A percentile compares a stretch with the other conserved stretches of the same genome.
These are phyloP conservation scores for Ophion slaviceki DNA, from an alignment of 2,888 invertebrate genomes.

Conservation along the genomic window DNA sequence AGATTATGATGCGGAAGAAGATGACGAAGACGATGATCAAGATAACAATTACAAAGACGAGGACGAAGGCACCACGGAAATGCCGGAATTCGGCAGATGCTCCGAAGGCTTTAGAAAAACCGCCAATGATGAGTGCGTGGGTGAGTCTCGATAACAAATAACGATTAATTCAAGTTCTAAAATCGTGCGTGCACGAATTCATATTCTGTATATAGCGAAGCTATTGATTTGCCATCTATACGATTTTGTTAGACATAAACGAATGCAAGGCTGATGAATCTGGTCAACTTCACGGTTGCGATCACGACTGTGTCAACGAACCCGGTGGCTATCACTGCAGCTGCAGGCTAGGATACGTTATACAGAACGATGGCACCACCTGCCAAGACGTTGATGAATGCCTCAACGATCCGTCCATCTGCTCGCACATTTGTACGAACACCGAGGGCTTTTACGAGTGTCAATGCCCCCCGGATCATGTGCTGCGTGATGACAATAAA, in stretches of 20 bases:
- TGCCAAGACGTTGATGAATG: slow-evolving; percentile 82
- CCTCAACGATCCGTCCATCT: slow-evolving; percentile 65
- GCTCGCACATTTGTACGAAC: slow-evolving; percentile 78
- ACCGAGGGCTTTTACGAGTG: slow-evolving; percentile 81
- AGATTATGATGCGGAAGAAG: slow-evolving; percentile 77
- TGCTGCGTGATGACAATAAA: slow-evolving; percentile 72
- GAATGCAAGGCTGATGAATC: slow-evolving; percentile 84
- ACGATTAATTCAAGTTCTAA: not conserved
- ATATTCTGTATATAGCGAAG: not conserved
- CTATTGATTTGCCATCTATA: not conserved
- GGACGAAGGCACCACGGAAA: slow-evolving; percentile 74
- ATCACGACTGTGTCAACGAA: slow-evolving; percentile 84
- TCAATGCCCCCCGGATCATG: slow-evolving; percentile 84
- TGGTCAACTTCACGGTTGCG: slow-evolving; percentile 84
- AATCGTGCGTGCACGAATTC: not conserved
- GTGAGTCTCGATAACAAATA: slow-evolving; percentile 74
- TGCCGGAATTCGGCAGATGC: slow-evolving; percentile 76
- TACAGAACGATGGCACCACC: slow-evolving; percentile 77
- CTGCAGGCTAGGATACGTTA: slow-evolving; percentile 81
- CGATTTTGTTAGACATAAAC: slow-evolving; percentile 84
- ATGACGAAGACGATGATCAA: slow-evolving; percentile 70
- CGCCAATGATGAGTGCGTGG: slow-evolving; percentile 83
- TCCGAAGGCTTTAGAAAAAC: slow-evolving; percentile 83
- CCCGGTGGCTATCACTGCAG: slow-evolving; percentile 82
- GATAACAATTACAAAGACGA: slow-evolving; percentile 64